Evolutionary conservation across 2,888 invertebrate species (phyloP), one percentile per base, ranked within the genome.

Genomic region (Podabrus alpinus): DNA sequence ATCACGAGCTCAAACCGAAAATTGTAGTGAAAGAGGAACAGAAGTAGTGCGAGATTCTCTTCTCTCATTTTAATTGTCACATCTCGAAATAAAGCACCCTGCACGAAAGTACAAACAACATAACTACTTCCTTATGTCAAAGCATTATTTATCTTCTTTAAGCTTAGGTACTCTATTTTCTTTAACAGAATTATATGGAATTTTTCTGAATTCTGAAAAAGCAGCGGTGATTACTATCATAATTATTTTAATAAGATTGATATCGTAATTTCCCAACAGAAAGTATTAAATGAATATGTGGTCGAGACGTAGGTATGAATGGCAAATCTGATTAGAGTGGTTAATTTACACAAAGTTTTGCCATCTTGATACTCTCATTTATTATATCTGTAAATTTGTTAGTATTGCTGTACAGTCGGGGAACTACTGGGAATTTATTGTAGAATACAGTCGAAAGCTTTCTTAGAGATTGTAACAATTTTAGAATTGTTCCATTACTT

Each of bases 351-450:
- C 25, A 70, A 70, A 62, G 62, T 70, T 62, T 70, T 61, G 62
- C 70, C 64, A 19, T 17, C 70, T 70, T 70, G 70, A 64, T 64
- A 45, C 64, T 64, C 29, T 64, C 62, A 70, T 70, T 64, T 70
- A 64, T 70, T 64, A 70, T 19, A 29, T 15, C 70, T 64, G 17
- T 45, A 64, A 70, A 70, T 70, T 69, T 24, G 59, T 17, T 29
- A 29, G 17, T 45, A 15, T 64, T 25, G 29, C 62, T 16, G 21
- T 64, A 70, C 16, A 70, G 62, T 5, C 17, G 13, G 60, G 15
- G 59, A 69, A 61, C 69, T 60, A n/a, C 69, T 60, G 13, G 69
- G 69, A 61, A 69, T n/a, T n/a, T n/a, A n/a, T 15, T 59, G 69
- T 13, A 69, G 5, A 15, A 17, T 19, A 19, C n/a, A 17, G 69